Conservation (phyloP, 2,797 vertebrate species). For the Sebastes taczanowskii region DNA sequence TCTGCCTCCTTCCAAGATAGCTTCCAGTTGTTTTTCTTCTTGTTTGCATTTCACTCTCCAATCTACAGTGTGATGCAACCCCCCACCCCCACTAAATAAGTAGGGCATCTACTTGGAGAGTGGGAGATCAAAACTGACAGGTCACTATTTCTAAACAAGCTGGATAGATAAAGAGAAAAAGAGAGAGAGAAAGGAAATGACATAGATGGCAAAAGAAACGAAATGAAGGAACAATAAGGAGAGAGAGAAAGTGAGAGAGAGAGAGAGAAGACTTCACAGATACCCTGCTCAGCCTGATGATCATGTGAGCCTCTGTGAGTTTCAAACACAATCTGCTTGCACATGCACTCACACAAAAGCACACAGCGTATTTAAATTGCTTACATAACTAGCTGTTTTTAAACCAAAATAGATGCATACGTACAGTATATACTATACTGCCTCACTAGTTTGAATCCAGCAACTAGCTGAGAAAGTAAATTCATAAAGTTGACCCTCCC, state of each 20-base stretch:
- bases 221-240: neutral
- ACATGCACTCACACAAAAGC: slow-evolving; percentile 1
- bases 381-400: slow-evolving; percentile 41
- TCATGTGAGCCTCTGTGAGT: slow-evolving; percentile 14
- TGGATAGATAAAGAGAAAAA: slow-evolving; percentile 11
- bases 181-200: neutral
- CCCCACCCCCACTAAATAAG: slow-evolving; percentile 34
- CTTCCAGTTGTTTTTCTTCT: slow-evolving; percentile 10
- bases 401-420: slow-evolving; percentile 31
- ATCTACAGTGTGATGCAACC: slow-evolving; percentile 17
- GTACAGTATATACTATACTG: neutral
- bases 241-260: neutral
- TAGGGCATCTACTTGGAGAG: slow-evolving; percentile 54
- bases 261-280: slow-evolving; percentile 10
- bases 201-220: neutral
- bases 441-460: neutral
- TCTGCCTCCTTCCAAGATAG: slow-evolving; percentile 1
- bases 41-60: slow-evolving; percentile 34
- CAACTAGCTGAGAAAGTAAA: neutral
- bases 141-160: slow-evolving; percentile 39
- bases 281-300: slow-evolving; percentile 8
- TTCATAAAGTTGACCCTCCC: neutral
- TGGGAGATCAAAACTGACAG: slow-evolving; percentile 53
- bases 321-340: slow-evolving; percentile 28
- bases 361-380: slow-evolving; percentile 22